Conservation (phyloP, 2,797 vertebrate species). For the Sphenopsis melanotis region DNA sequence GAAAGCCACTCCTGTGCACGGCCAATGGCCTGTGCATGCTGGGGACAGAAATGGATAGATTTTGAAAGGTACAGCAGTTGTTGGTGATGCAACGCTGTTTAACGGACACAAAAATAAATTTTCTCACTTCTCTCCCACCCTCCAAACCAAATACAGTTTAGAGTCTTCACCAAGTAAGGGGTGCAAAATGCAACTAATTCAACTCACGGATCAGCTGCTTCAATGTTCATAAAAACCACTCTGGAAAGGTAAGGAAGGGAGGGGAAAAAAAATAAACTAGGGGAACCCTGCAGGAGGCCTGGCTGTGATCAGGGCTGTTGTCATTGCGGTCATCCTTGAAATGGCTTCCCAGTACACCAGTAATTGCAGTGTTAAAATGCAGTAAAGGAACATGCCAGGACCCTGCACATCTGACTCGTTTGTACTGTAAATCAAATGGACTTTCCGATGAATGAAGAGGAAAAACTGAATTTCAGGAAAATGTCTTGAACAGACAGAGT, state of each 20-base stretch:
- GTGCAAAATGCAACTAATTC: background rate
- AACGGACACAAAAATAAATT: background rate
- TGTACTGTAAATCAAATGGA: background rate
- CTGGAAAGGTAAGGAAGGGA: background rate
- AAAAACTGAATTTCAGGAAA: background rate
- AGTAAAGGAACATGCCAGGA: background rate
- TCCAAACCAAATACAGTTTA: background rate
- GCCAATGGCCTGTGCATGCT: accelerated
- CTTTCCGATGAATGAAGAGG: background rate
- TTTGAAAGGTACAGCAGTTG: background rate
- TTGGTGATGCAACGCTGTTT: background rate
- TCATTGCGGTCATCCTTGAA: conserved; percentile 18
- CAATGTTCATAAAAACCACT: background rate
- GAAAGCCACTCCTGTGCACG: background rate
- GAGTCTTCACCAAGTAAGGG: background rate
- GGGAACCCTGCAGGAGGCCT: background rate
- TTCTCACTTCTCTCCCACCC: background rate
- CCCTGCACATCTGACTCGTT: background rate
- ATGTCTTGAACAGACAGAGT: accelerated
- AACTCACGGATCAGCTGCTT: background rate
- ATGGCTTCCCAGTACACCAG: background rate
- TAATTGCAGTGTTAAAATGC: background rate
- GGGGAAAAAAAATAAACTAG: background rate
- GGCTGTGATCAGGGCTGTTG: background rate
- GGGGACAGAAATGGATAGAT: background rate